Conservation (phyloP, 2,888 invertebrate genomes). For the Callinectes sapidus region DNA sequence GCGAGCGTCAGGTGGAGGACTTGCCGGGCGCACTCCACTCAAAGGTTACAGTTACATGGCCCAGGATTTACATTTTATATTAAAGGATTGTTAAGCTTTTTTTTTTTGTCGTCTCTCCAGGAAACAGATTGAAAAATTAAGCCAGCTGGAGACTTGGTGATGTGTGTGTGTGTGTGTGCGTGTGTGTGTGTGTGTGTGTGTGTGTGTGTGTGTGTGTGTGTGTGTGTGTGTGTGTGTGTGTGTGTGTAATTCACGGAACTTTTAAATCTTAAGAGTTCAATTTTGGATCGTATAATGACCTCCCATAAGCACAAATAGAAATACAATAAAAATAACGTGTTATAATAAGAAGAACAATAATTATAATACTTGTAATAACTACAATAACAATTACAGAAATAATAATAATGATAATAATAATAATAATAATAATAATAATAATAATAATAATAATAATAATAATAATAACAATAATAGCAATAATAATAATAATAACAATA, state of each 20-base stretch:
- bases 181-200: not conserved
- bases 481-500: not conserved
- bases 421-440: not conserved
- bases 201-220: too few species aligned
- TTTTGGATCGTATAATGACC: too few species aligned
- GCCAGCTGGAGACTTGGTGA: not conserved
- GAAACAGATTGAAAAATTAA: not conserved
- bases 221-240: too few species aligned
- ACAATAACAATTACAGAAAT: not conserved
- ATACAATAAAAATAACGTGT: too few species aligned
- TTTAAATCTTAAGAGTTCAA: too few species aligned
- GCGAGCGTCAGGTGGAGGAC: not conserved
- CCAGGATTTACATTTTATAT: not conserved
- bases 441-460: not conserved
- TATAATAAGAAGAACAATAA: not conserved
- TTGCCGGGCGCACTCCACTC: not conserved
- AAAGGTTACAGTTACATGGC: constrained; percentile 4
- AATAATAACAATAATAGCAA: not conserved
- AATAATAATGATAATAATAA: not conserved
- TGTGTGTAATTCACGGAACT: too few species aligned
- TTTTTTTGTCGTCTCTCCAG: not conserved
- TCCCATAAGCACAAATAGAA: not conserved
- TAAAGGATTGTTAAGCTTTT: not conserved
- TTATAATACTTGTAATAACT: not conserved
- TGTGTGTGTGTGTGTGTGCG: not conserved